Evolutionary conservation across 2,113 vertebrate species (phyloP).

Genomic region (Mastomys natalensis): DNA sequence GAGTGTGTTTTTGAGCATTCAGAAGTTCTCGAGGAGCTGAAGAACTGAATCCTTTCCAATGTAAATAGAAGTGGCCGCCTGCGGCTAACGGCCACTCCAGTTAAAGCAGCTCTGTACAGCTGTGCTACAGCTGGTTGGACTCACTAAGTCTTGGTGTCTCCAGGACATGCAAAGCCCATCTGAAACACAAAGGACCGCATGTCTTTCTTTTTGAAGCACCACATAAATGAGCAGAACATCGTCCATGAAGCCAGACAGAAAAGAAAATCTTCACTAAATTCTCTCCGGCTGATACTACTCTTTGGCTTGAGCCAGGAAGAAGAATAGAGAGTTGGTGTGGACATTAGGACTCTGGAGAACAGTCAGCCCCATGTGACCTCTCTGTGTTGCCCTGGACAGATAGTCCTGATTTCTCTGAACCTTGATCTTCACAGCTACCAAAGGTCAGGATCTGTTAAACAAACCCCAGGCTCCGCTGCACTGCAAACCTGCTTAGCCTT

Average conservation of each 20-base stretch:
- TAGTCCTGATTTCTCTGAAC: background rate
- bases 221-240: slow-evolving; percentile 64
- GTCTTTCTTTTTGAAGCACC: slow-evolving; percentile 40
- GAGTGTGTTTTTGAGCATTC: background rate
- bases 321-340: background rate
- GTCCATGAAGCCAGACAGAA: slow-evolving; percentile 29
- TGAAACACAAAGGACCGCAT: slow-evolving; percentile 51
- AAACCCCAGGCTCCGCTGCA: background rate
- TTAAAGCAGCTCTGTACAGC: background rate
- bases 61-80: background rate
- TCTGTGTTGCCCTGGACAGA: background rate
- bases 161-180: background rate
- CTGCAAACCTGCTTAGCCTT: background rate
- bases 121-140: background rate
- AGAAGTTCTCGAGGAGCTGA: background rate
- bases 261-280: background rate
- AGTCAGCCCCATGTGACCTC: background rate
- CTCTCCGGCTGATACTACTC: slow-evolving; percentile 14
- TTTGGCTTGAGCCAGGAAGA: background rate
- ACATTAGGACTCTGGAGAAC: background rate
- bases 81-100: background rate
- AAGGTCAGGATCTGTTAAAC: background rate
- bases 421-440: background rate
- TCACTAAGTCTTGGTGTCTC: background rate
- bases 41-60: background rate